Base-by-base conservation (phyloP, 2,797 vertebrate species). In the Pelobates cultripes region DNA sequence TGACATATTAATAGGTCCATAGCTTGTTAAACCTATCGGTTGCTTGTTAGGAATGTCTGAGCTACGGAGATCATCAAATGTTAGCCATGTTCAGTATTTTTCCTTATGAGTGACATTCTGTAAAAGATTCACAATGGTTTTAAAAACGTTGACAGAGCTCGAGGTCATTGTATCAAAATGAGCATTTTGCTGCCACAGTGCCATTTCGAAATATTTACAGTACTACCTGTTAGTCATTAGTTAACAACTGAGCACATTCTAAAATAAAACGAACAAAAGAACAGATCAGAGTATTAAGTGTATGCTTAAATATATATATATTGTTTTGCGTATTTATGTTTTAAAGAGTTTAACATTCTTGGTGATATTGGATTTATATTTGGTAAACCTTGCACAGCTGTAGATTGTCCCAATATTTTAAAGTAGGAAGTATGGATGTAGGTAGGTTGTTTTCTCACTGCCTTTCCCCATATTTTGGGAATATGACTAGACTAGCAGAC, bases 1-100 rank as follows among this genome's bases (percentile, higher is more conserved):
- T 81, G 73, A 81, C 80, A 81, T 81, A 81, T 76, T 81, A 81
- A 81, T 77, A 72, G 80, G 80, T 77, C 76, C 55, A 71, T 71
- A 66, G 73, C 80, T 81, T 81, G 73, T 77, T 76, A 81, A 41
- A 70, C 67, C 61, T 69, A 63, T 74, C 60, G 44, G 70, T 60
- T 71, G 80, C 80, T 77, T 81, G 80, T 81, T 81, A 77, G 73
- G 68, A 70, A 45, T 81, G 73, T 70, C 73, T 71, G 60, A 51
- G 79, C 75, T 76, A 81, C 63, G 68, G 73, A 81, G 73, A 69
- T 76, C 68, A 76, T 81, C 74, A 81, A 81, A 77, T 81, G 80
- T 81, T 73, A 72, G 70, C 53, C 41, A 41, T 64, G 53, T 81
- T 71, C 60, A 43, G 28, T 53, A 75, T 64, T 66, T 77, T 71